These are phyloP conservation scores for Cordilura impudica DNA, from an alignment of 2,888 invertebrate species.

Conservation along the genomic window DNA sequence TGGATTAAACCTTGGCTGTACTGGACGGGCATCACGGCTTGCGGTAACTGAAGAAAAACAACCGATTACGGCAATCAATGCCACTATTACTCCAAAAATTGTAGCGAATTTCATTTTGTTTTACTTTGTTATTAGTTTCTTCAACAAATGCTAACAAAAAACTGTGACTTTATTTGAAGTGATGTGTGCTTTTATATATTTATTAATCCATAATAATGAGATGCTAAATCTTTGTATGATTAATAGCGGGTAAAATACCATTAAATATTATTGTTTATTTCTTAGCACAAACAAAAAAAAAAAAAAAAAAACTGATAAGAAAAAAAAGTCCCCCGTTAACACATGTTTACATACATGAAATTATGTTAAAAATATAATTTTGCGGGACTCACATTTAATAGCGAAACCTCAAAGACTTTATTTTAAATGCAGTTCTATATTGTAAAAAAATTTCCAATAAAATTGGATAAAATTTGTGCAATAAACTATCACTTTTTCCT, in stretches of 20 bases:
- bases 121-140: neutral
- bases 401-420: no score
- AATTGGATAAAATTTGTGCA: no score
- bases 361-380: neutral
- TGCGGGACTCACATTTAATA: neutral
- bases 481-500: no score
- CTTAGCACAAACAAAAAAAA: neutral
- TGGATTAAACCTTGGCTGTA: constrained; percentile 29
- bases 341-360: neutral
- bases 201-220: neutral
- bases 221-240: neutral
- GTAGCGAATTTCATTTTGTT: constrained; percentile 36
- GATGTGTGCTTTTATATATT: constrained; percentile 6
- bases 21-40: constrained; percentile 29
- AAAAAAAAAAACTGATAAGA: constrained; percentile 16
- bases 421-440: no score
- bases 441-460: no score
- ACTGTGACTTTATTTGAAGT: constrained; percentile 20
- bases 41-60: constrained; percentile 20
- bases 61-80: constrained; percentile 31
- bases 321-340: neutral
- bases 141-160: neutral
- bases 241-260: constrained; percentile 25
- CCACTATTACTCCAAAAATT: constrained; percentile 10
- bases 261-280: neutral